Percentiles rank a stretch among this genome's conserved stretches.
Evolutionary conservation across 2,888 invertebrate genomes (phyloP).

Genomic region (Cacoxenus indagator): DNA sequence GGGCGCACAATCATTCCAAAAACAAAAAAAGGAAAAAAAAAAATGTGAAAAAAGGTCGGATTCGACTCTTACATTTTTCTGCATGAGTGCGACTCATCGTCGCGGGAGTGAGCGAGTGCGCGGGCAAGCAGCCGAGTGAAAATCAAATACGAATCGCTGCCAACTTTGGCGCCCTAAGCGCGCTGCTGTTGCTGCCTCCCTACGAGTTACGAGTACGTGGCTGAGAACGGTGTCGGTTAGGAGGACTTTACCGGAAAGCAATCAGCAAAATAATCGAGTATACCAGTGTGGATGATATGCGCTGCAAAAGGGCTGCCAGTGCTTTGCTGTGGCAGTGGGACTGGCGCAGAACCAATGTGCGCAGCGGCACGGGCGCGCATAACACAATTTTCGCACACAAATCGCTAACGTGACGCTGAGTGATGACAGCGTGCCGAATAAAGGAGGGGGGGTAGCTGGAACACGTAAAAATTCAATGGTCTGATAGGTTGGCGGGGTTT

Average conservation of each 20-base stretch:
- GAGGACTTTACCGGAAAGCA: conserved; percentile 52
- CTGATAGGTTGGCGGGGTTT: no score
- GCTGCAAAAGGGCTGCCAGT: background rate
- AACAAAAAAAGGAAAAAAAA: background rate
- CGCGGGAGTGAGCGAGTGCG: no score
- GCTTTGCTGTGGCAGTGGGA: background rate
- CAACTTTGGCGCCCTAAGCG: no score
- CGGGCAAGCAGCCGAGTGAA: no score
- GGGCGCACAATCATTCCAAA: no score
- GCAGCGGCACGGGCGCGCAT: background rate
- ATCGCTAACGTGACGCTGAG: conserved; percentile 12
- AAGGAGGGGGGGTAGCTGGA: background rate
- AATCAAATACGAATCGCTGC: no score
- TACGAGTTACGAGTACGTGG: no score
- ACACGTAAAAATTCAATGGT: no score
- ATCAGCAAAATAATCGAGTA: conserved; percentile 59
- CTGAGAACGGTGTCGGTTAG: no score
- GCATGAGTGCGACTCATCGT: background rate
- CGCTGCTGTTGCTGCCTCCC: no score
- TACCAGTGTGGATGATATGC: background rate
- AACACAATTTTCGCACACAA: conserved; percentile 16
- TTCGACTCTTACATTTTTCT: conserved; percentile 1
- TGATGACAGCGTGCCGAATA: conserved; percentile 1
- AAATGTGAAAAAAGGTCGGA: no score
- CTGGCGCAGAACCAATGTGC: background rate